These are phyloP conservation scores for Cyprinella venusta DNA, from an alignment of 2,797 vertebrate species.

Conservation along the genomic window DNA sequence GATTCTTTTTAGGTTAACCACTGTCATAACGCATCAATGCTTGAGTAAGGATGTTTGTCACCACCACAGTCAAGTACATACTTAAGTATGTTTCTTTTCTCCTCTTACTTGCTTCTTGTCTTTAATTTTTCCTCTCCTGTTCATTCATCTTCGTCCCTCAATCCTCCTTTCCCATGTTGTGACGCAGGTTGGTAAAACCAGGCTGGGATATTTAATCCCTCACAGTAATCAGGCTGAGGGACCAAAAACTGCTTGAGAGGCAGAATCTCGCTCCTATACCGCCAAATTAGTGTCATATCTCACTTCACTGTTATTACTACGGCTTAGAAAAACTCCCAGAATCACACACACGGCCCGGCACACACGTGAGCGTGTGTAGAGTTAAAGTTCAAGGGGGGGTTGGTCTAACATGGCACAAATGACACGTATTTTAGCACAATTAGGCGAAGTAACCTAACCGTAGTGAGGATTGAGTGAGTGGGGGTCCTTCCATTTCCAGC, in stretches of 20 bases:
- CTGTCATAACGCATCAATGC: background rate
- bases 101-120: background rate
- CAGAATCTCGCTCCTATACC: conserved; percentile 39
- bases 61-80: background rate
- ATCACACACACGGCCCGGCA: conserved; percentile 17
- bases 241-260: conserved; percentile 43
- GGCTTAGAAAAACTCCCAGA: conserved; percentile 53
- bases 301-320: conserved; percentile 52
- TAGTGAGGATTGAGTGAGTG: conserved; percentile 27
- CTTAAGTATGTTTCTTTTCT: background rate
- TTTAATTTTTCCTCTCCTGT: background rate
- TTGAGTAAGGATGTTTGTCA: background rate
- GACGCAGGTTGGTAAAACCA: conserved; percentile 42
- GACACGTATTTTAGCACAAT: conserved; percentile 62
- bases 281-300: conserved; percentile 58
- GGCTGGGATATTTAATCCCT: conserved; percentile 50
- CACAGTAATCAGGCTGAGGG: conserved; percentile 1
- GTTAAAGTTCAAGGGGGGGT: conserved; percentile 50
- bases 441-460: conserved; percentile 54
- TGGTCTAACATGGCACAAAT: conserved; percentile 47
- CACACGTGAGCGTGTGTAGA: conserved; percentile 6
- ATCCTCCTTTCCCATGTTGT: background rate
- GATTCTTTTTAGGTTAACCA: background rate
- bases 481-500: conserved; percentile 50
- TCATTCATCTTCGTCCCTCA: conserved; percentile 23